Evolutionary conservation across 1,140 invertebrate genomes (phyloP).

Genomic region (Lasioglossum albipes): DNA sequence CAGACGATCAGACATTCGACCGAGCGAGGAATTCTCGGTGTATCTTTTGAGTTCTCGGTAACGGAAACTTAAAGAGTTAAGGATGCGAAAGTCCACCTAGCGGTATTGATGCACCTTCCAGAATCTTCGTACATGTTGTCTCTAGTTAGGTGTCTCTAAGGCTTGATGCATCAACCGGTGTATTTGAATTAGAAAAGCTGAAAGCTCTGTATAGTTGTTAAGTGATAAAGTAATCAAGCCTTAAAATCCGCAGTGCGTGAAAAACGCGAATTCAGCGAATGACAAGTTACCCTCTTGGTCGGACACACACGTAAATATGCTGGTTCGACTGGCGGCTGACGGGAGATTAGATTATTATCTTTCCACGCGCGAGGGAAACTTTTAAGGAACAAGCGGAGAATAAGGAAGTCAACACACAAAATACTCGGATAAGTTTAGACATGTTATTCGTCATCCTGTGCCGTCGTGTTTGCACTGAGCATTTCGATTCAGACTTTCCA

Average conservation of each 20-base stretch:
- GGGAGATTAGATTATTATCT: neutral
- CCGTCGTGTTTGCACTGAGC: conserved; percentile 27
- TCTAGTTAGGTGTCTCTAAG: conserved; percentile 64
- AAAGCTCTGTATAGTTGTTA: conserved; percentile 41
- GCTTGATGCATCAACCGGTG: conserved; percentile 48
- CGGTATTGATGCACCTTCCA: conserved; percentile 59
- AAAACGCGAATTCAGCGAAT: conserved; percentile 5
- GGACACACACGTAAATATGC: neutral
- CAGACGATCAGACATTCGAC: neutral
- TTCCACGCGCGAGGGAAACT: neutral
- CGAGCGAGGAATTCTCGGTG: conserved; percentile 12
- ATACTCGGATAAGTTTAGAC: conserved; percentile 30
- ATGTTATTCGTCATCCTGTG: conserved; percentile 22
- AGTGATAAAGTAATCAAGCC: conserved; percentile 38
- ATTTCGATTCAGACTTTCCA: conserved; percentile 12
- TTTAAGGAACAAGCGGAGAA: conserved; percentile 26
- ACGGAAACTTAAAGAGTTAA: neutral
- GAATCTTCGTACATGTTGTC: conserved; percentile 64
- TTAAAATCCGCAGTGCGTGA: conserved; percentile 12
- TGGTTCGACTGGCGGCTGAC: neutral
- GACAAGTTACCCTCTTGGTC: neutral
- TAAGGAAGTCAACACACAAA: neutral
- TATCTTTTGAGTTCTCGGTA: conserved; percentile 7
- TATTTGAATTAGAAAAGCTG: conserved; percentile 61
- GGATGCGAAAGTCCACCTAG: conserved; percentile 33